Evolutionary conservation across 1,140 invertebrate genomes (phyloP).

Genomic region (Nixonia krombeini): DNA sequence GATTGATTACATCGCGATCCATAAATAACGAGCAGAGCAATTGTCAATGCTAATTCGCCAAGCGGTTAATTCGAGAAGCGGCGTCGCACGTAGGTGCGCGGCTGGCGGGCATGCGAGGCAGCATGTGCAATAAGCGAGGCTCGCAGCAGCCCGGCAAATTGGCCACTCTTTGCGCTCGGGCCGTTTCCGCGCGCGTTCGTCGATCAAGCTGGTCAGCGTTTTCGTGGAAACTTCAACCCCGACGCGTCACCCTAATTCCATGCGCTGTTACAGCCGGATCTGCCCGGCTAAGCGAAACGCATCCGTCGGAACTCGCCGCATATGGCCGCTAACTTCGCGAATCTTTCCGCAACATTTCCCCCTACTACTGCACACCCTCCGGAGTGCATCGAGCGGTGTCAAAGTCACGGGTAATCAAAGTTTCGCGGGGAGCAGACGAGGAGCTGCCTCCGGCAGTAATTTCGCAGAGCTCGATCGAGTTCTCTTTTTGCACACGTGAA

Average conservation of each 20-base stretch:
- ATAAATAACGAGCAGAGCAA: too few species aligned
- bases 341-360: too few species aligned
- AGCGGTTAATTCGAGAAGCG: constrained; percentile 19
- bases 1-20: too few species aligned
- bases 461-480: too few species aligned
- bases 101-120: constrained; percentile 24
- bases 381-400: too few species aligned
- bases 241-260: constrained; percentile 11
- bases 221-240: constrained; percentile 18
- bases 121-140: constrained; percentile 35
- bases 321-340: too few species aligned
- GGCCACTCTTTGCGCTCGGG: constrained; percentile 30
- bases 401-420: too few species aligned
- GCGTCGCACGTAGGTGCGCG: constrained; percentile 10
- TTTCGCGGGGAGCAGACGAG: too few species aligned
- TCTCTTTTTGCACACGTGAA: too few species aligned
- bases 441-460: too few species aligned
- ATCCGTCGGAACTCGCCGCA: not conserved
- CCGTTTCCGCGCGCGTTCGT: constrained; percentile 21
- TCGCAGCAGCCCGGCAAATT: constrained; percentile 23
- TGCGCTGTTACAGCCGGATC: not conserved
- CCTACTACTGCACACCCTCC: too few species aligned
- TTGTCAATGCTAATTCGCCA: too few species aligned
- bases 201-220: constrained; percentile 31
- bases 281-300: constrained; percentile 6